These are phyloP conservation scores for Oryzias dopingdopingensis DNA, from an alignment of 2,797 vertebrate genomes.

Conservation along the genomic window DNA sequence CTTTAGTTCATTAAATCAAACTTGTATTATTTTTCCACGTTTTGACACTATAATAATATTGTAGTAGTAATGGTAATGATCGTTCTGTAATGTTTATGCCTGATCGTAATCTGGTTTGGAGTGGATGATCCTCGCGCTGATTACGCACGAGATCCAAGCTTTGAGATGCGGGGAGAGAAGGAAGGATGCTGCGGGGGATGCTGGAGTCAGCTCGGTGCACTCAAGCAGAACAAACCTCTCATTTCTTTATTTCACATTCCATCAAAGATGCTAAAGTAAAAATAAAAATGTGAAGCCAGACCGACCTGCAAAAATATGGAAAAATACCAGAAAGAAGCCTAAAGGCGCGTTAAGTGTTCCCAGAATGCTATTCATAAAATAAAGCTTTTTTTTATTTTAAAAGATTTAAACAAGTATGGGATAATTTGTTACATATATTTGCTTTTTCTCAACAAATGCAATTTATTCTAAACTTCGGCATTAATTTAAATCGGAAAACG, in stretches of 20 bases:
- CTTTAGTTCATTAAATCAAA: no score
- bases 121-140: background rate
- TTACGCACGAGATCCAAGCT: background rate
- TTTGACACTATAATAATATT: no score
- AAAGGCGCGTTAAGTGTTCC: background rate
- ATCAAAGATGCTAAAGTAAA: no score
- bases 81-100: no score
- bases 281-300: no score
- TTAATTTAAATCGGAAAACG: fast-evolving
- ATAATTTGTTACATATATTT: no score
- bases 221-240: background rate
- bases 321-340: background rate
- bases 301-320: no score
- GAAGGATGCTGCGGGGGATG: slow-evolving; percentile 6
- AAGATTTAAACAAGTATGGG: no score
- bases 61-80: no score
- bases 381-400: background rate
- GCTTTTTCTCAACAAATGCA: fast-evolving
- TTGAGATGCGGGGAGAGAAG: background rate
- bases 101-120: no score
- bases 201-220: slow-evolving; percentile 20
- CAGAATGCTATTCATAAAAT: slow-evolving; percentile 6
- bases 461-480: slow-evolving; percentile 10
- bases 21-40: no score
- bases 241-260: background rate